Conservation (phyloP, 2,113 vertebrate genomes). For the Rhineura floridana region DNA sequence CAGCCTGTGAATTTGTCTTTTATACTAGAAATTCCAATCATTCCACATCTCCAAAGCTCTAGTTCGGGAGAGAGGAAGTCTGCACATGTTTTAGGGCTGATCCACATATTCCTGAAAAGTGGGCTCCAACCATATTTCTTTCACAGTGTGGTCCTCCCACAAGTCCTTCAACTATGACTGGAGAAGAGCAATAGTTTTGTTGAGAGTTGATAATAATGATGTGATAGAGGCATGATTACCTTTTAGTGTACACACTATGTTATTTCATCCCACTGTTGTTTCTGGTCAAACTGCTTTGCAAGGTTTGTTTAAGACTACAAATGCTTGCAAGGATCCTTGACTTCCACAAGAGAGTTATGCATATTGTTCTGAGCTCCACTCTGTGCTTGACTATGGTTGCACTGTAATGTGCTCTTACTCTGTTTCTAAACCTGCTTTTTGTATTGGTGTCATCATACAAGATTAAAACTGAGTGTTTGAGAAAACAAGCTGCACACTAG, state of each 20-base stretch:
- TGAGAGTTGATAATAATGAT: neutral
- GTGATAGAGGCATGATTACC: neutral
- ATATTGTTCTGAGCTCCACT: too few species aligned
- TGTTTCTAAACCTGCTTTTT: too few species aligned
- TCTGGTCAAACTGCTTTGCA: neutral
- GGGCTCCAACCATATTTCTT: neutral
- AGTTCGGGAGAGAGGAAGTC: slow-evolving; percentile 5
- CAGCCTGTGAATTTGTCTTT: slow-evolving; percentile 9
- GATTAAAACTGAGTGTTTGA: too few species aligned
- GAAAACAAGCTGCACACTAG: too few species aligned
- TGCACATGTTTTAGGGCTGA: neutral
- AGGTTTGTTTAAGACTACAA: neutral
- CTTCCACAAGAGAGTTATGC: too few species aligned
- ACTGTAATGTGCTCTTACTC: too few species aligned
- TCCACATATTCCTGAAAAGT: slow-evolving; percentile 1
- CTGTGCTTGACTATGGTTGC: too few species aligned
- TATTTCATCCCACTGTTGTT: neutral
- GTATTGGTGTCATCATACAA: too few species aligned
- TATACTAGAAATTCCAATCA: neutral
- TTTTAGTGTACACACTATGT: neutral
- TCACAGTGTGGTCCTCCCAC: neutral
- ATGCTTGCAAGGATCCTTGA: neutral
- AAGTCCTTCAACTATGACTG: neutral
- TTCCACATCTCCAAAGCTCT: slow-evolving; percentile 15
- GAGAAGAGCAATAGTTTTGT: neutral